phyloP scores from a whole-genome alignment of 1,140 invertebrate genomes.

The Dinoponera quadriceps region DNA sequence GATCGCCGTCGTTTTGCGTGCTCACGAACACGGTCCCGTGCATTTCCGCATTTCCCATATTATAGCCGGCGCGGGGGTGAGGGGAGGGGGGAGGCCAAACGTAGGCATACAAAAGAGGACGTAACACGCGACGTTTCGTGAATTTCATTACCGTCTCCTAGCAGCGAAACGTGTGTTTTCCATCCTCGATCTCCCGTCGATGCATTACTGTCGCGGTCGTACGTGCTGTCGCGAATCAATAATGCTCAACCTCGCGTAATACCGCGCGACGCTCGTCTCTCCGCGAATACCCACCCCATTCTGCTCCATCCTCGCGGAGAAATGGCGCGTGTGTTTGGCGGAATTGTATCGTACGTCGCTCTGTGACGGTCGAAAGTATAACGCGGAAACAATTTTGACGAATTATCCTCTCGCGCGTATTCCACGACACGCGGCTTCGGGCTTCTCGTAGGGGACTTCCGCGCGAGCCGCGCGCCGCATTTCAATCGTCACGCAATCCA shows the following conservation, averaged over 20 bases:
- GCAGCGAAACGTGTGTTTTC: constrained; percentile 50
- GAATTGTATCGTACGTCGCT: too few species aligned
- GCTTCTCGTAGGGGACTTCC: too few species aligned
- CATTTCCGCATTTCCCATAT: constrained; percentile 44
- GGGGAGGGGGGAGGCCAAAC: constrained; percentile 19
- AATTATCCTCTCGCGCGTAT: too few species aligned
- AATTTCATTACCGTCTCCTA: constrained; percentile 58
- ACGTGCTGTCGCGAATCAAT: constrained; percentile 42
- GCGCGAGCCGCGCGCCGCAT: too few species aligned
- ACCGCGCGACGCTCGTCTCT: not conserved
- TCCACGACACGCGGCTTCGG: too few species aligned
- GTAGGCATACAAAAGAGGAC: constrained; percentile 50
- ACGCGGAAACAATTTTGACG: too few species aligned
- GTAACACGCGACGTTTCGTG: constrained; percentile 57
- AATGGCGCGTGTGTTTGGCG: too few species aligned
- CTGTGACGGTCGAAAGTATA: too few species aligned
- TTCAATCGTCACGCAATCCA: too few species aligned
- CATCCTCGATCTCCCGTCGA: constrained; percentile 41
- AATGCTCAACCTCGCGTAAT: constrained; percentile 13
- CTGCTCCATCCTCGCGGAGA: too few species aligned
- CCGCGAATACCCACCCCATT: not conserved
- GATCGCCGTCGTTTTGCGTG: constrained; percentile 33
- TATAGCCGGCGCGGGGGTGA: constrained; percentile 1
- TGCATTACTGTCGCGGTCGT: constrained; percentile 8
- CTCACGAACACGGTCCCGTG: constrained; percentile 10